Percentiles rank a stretch among this genome's conserved stretches.
Evolutionary conservation across 2,797 vertebrate species (phyloP).

Genomic region (Hemitrygon akajei): DNA sequence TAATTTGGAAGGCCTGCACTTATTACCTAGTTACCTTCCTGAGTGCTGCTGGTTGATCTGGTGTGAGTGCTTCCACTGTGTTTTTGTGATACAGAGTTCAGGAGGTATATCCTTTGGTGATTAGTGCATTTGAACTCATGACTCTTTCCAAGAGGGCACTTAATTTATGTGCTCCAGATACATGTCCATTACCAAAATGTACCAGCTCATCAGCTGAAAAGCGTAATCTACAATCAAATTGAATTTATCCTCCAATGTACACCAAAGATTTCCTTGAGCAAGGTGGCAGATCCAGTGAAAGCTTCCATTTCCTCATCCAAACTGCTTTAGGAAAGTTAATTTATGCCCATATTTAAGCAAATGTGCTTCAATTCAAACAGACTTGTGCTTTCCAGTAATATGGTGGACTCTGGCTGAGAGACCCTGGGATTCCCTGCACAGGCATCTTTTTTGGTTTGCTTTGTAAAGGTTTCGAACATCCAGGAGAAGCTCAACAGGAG

Average conservation of each 20-base stretch:
- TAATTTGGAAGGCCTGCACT: no score
- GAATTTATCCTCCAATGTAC: no score
- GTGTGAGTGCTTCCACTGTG: no score
- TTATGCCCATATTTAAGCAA: not conserved
- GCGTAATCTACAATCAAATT: no score
- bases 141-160: not conserved
- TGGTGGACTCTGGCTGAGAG: not conserved
- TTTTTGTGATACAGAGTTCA: not conserved
- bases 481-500: not conserved
- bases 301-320: not conserved
- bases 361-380: not conserved
- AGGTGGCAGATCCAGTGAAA: no score
- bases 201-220: no score
- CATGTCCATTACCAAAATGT: no score
- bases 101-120: not conserved
- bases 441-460: not conserved
- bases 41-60: no score
- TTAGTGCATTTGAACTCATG: not conserved
- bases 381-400: not conserved
- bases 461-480: not conserved
- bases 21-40: no score
- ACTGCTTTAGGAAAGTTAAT: not conserved
- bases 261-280: not conserved
- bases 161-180: not conserved
- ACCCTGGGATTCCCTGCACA: not conserved